A percentile compares a stretch with the other conserved stretches of the same genome.
Evolutionary conservation across 1,140 invertebrate genomes (phyloP).

Genomic region (Camponotus pennsylvanicus): DNA sequence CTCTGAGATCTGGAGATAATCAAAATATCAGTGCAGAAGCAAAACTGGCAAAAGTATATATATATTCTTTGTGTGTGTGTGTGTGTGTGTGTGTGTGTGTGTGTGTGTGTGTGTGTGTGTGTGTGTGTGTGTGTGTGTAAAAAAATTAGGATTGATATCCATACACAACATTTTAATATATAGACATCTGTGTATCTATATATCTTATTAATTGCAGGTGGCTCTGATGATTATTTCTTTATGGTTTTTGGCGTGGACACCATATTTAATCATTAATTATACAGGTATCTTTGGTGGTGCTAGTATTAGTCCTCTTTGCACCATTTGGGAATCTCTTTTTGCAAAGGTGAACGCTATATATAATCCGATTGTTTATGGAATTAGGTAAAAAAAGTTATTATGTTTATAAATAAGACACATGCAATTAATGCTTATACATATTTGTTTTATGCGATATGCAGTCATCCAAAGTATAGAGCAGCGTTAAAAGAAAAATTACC

Average conservation of each 20-base stretch:
- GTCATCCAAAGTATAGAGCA: conserved; percentile 92
- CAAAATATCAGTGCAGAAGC: conserved; percentile 90
- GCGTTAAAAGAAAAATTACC: conserved; percentile 91
- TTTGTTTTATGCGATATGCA: conserved; percentile 77
- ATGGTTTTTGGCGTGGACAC: conserved; percentile 95
- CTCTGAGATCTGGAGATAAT: conserved; percentile 90
- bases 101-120: background rate
- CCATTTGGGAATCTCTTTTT: conserved; percentile 93
- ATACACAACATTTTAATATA: too few species aligned
- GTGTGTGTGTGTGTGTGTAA: background rate
- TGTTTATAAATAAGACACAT: background rate
- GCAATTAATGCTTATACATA: conserved; percentile 7
- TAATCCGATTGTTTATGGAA: conserved; percentile 94
- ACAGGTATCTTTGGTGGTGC: conserved; percentile 90
- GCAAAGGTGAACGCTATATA: conserved; percentile 93
- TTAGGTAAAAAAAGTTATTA: conserved; percentile 86
- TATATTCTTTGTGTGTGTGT: too few species aligned
- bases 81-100: background rate
- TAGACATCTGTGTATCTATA: too few species aligned
- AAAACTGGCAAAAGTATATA: conserved; percentile 90
- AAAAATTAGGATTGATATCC: background rate
- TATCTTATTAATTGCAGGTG: conserved; percentile 84
- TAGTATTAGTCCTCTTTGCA: conserved; percentile 90
- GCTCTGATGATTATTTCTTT: conserved; percentile 93
- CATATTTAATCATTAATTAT: conserved; percentile 93